Percentiles rank a stretch among this genome's conserved stretches.
phyloP scores from a whole-genome alignment of 2,888 invertebrate species.

The Ecdyonurus torrentis region DNA sequence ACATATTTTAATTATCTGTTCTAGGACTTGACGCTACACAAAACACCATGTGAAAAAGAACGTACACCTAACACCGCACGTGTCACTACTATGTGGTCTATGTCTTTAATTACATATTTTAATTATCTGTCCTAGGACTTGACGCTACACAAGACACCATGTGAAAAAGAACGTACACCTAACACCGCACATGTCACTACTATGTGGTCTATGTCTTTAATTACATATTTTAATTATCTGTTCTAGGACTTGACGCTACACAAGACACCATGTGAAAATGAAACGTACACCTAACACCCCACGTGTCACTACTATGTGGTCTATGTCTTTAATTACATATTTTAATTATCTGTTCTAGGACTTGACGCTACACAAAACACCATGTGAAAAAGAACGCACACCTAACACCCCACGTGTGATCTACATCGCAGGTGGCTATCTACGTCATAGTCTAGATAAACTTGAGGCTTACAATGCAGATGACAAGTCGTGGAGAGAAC shows the following conservation, averaged over 20 bases:
- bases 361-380: conserved; percentile 72
- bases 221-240: no score
- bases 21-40: conserved; percentile 74
- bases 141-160: conserved; percentile 70
- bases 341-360: conserved; percentile 34
- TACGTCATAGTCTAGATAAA: conserved; percentile 67
- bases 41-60: conserved; percentile 67
- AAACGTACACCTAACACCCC: no score
- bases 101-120: no score
- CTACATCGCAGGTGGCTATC: conserved; percentile 83
- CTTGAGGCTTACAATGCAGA: conserved; percentile 80
- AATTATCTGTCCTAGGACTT: conserved; percentile 50
- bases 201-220: no score
- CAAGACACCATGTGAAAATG: no score
- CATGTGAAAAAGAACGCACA: conserved; percentile 66
- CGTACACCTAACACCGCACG: conserved; percentile 77
- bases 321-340: no score
- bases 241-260: no score
- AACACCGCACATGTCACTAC: no score
- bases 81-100: no score
- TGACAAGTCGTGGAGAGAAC: conserved; percentile 65
- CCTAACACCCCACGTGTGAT: conserved; percentile 81
- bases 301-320: no score
- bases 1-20: no score
- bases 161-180: conserved; percentile 71